Percentiles rank a stretch among this genome's conserved stretches.
phyloP scores from a whole-genome alignment of 2,888 invertebrate genomes.

The Pseudanteris insignis region DNA sequence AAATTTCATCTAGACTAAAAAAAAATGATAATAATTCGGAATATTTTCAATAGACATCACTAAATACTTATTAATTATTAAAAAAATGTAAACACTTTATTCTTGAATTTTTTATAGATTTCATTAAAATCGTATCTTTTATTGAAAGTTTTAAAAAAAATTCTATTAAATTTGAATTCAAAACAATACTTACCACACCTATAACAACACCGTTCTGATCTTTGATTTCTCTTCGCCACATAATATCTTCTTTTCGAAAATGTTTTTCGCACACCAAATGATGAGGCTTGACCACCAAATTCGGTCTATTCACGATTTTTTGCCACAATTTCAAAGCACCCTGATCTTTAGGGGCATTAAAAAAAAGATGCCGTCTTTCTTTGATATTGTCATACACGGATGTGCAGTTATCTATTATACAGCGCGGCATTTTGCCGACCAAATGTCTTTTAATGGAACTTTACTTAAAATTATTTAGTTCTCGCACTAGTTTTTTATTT shows the following conservation, averaged over 20 bases:
- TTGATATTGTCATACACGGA: constrained; percentile 22
- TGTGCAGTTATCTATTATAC: constrained; percentile 16
- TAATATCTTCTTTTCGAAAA: constrained; percentile 25
- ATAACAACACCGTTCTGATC: constrained; percentile 29
- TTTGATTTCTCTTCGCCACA: constrained; percentile 28
- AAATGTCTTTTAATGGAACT: too few species aligned
- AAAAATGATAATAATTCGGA: too few species aligned
- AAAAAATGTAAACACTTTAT: too few species aligned
- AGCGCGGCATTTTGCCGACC: constrained; percentile 11
- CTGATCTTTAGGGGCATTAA: constrained; percentile 23
- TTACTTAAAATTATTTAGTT: too few species aligned
- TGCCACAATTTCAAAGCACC: constrained; percentile 22
- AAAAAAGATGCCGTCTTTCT: constrained; percentile 16
- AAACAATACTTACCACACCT: constrained; percentile 19
- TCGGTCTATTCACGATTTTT: constrained; percentile 12
- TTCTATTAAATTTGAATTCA: not conserved
- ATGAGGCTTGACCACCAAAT: constrained; percentile 25
- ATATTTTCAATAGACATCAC: too few species aligned
- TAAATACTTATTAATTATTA: too few species aligned
- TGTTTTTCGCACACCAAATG: constrained; percentile 26
- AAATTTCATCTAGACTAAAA: too few species aligned
- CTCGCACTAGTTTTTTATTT: too few species aligned
- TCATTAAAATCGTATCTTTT: too few species aligned
- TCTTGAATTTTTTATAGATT: too few species aligned
- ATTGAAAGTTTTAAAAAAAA: not conserved